Base-by-base conservation (phyloP, 2,888 invertebrate species). In the Camponotus fellah region DNA sequence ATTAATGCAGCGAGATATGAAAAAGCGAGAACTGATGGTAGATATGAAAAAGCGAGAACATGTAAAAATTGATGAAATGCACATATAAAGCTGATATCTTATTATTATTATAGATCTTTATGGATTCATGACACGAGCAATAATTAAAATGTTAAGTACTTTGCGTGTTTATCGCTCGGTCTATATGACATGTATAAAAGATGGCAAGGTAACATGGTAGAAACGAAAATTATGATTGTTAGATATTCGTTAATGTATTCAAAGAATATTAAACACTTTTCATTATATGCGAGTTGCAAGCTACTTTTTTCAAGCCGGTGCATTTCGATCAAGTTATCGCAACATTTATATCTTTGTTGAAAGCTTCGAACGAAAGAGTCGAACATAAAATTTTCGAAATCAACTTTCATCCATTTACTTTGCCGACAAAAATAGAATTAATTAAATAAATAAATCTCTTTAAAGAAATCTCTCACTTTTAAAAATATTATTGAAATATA, bases 161-260 rank as follows among this genome's bases (percentile, higher is more conserved):
- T 68, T 9, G 71, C 79, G 69, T 80, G 79, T 37, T 80, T 80
- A 80, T 80, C 79, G 46, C 46, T 46, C 12, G 12, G 60, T 60
- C 58, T 60, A 14, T 49, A n/a, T 6, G 46, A 80, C 60, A 69
- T 3, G 34, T 71, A 32, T 14, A 26, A 64, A 64, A 53, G 64
- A 21, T 53, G 14, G 10, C 37, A 12, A 14, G n/a, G 26, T 34
- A 53, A 49, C 49, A 34, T 10, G 34, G 34, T 46, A 12, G 69
- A 69, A 21, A 26, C 2, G 26, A 26, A 43, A 46, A 2, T 21
- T 68, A 58, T 3, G 34, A 79, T 46, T 68, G 34, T 60, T 46
- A 46, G 69, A 69, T 46, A 26, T n/a, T 66, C 53, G 53, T 66
- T n/a, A 66, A 69, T 79, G 12, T 34, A 21, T 60, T 69, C 34